phyloP scores from a whole-genome alignment of 2,797 vertebrate genomes.

The Peromyscus eremicus region DNA sequence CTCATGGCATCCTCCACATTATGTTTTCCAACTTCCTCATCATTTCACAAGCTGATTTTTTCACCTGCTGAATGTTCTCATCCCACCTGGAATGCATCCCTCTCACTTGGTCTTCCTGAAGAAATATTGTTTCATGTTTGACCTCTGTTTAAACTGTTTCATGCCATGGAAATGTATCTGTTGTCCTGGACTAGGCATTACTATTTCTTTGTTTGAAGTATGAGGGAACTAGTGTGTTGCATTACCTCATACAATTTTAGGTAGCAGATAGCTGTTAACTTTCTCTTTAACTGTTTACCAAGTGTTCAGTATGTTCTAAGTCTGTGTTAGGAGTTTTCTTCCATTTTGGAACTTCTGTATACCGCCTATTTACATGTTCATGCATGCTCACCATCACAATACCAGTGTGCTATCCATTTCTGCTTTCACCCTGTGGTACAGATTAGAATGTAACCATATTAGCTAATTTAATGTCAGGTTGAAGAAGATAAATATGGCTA shows the following conservation, averaged over 20 bases:
- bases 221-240: neutral
- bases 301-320: neutral
- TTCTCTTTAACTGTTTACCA: neutral
- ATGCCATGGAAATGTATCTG: neutral
- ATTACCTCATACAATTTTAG: neutral
- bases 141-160: neutral
- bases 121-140: conserved; percentile 24
- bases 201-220: neutral
- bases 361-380: neutral
- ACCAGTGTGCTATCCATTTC: conserved; percentile 49
- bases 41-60: conserved; percentile 17
- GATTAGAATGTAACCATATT: conserved; percentile 70
- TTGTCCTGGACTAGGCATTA: neutral
- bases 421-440: conserved; percentile 56
- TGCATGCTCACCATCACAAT: fast-evolving
- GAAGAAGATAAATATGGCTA: conserved; percentile 82
- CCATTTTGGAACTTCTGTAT: neutral
- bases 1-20: neutral
- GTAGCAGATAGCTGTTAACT: neutral
- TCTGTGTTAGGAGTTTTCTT: neutral
- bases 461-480: conserved; percentile 78
- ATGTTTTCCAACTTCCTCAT: conserved; percentile 3
- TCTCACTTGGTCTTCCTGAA: conserved; percentile 30
- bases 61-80: neutral
- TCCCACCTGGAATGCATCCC: conserved; percentile 37